Evolutionary conservation across 2,113 vertebrate species (phyloP).

Genomic region (Rhabdomys dilectus): DNA sequence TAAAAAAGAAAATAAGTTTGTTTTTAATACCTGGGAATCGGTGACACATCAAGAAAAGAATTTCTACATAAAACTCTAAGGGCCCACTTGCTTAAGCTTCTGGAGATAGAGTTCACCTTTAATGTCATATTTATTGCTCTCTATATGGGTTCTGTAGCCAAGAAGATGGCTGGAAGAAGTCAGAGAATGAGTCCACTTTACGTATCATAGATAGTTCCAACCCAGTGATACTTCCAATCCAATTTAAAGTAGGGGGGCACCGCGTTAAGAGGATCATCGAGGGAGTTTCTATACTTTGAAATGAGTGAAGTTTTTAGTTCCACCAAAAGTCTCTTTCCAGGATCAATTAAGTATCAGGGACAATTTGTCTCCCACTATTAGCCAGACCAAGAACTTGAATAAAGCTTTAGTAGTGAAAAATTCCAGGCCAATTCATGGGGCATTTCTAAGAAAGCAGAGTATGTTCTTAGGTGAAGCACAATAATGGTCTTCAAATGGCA

Average conservation of each 20-base stretch:
- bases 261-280: background rate
- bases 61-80: slow-evolving; percentile 4
- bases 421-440: background rate
- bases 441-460: background rate
- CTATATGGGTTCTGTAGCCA: background rate
- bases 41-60: background rate
- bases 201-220: background rate
- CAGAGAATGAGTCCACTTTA: background rate
- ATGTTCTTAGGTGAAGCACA: background rate
- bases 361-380: background rate
- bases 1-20: background rate
- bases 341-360: background rate
- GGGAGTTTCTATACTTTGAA: background rate
- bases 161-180: background rate
- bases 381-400: slow-evolving; percentile 17
- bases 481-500: background rate
- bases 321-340: background rate
- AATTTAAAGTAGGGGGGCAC: background rate
- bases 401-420: background rate
- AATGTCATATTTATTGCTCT: background rate
- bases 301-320: background rate
- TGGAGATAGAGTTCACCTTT: background rate
- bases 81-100: background rate
- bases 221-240: background rate
- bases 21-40: slow-evolving; percentile 13